Conservation (phyloP, 2,888 invertebrate genomes). For the Muscina levida region DNA sequence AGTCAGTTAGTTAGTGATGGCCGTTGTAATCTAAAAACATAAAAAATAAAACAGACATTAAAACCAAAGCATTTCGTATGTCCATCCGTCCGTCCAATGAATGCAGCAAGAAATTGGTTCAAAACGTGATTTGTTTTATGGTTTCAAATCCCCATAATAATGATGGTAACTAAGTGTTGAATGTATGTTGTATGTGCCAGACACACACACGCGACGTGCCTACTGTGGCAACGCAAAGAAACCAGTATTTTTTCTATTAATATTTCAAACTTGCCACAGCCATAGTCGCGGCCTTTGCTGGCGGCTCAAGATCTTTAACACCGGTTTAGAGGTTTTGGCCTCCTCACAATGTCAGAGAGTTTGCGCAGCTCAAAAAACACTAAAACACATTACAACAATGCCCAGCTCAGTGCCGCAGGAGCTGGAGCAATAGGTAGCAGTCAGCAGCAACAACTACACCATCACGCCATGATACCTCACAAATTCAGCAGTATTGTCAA, state of each 20-base stretch:
- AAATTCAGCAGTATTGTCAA: slow-evolving; percentile 78
- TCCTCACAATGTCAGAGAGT: slow-evolving; percentile 76
- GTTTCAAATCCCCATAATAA: not conserved
- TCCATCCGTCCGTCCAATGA: not conserved
- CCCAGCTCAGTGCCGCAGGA: not conserved
- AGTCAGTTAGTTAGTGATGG: slow-evolving; percentile 5
- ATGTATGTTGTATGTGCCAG: slow-evolving; percentile 23
- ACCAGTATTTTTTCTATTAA: slow-evolving; percentile 36
- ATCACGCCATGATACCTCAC: slow-evolving; percentile 61
- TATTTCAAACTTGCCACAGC: slow-evolving; percentile 2
- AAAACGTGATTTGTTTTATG: slow-evolving; percentile 56
- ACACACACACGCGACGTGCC: too few species aligned
- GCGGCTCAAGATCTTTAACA: not conserved
- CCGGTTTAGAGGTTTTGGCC: slow-evolving; percentile 18
- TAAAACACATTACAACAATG: slow-evolving; percentile 40
- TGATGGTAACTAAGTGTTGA: slow-evolving; percentile 13
- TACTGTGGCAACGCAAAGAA: slow-evolving; percentile 21
- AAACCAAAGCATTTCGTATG: not conserved
- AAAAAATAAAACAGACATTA: slow-evolving; percentile 12
- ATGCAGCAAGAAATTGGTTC: slow-evolving; percentile 44
- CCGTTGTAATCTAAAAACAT: not conserved
- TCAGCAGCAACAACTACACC: slow-evolving; percentile 40
- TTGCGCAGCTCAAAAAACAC: slow-evolving; percentile 70
- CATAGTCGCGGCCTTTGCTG: not conserved
- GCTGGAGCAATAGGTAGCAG: slow-evolving; percentile 43